phyloP scores from a whole-genome alignment of 2,797 vertebrate species.

The Pseudocheirus occidentalis region DNA sequence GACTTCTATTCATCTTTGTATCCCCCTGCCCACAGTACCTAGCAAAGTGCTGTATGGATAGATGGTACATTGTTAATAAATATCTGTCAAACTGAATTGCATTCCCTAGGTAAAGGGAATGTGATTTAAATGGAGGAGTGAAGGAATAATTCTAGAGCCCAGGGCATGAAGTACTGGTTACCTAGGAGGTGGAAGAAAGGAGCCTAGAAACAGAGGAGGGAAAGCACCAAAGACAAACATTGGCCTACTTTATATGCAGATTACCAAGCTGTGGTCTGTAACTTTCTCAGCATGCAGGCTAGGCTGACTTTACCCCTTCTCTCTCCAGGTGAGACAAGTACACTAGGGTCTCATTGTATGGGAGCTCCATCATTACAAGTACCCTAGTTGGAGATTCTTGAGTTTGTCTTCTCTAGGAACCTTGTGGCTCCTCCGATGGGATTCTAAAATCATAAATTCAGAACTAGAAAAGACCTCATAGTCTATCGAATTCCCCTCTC shows the following conservation, averaged over 20 bases:
- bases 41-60: not conserved
- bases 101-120: not conserved
- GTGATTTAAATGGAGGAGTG: not conserved
- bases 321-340: not conserved
- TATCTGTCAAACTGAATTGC: not conserved
- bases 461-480: not conserved
- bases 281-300: conserved; percentile 22
- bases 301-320: not conserved
- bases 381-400: not conserved
- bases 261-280: not conserved
- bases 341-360: not conserved
- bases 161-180: not conserved
- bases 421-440: not conserved
- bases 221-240: not conserved
- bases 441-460: not conserved
- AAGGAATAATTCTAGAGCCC: not conserved
- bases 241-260: not conserved
- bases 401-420: not conserved
- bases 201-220: not conserved
- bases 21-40: not conserved
- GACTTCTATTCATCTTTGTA: not conserved
- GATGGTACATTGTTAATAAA: not conserved
- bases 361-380: not conserved
- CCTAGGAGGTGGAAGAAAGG: not conserved
- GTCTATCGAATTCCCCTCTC: not conserved